phyloP scores from a whole-genome alignment of 30 jellyfish, hydroid and myxozoan species.

The Clytia hemisphaerica region DNA sequence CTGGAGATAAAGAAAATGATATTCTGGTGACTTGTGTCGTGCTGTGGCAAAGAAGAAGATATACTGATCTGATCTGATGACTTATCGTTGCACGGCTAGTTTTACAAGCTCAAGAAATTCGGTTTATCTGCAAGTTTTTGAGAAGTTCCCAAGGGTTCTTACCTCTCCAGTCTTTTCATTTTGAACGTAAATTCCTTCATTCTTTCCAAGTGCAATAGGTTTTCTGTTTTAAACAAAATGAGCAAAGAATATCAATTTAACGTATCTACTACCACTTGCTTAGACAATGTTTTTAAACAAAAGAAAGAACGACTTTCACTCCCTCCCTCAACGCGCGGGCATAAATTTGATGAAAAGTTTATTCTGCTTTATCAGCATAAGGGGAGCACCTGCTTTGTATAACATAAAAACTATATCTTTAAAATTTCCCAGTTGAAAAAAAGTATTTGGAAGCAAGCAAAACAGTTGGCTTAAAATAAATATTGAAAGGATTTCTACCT shows the following conservation, averaged over 20 bases:
- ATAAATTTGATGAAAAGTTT: not conserved
- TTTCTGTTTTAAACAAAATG: conserved; percentile 34
- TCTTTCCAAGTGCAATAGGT: conserved; percentile 80
- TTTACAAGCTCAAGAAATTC: not conserved
- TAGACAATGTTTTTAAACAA: not conserved
- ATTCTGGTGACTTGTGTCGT: not conserved
- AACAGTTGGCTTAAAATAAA: no score
- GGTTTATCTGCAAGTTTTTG: not conserved
- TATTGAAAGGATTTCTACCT: conserved; percentile 64
- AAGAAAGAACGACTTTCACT: not conserved
- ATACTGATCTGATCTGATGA: not conserved
- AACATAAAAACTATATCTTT: no score
- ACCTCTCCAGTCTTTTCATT: conserved; percentile 78
- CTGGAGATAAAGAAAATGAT: conserved; percentile 7
- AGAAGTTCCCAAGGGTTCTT: not conserved
- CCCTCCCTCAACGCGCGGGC: not conserved
- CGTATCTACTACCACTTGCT: no score
- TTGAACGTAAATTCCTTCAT: conserved; percentile 83
- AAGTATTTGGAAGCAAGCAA: no score
- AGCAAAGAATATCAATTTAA: no score
- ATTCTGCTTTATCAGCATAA: not conserved
- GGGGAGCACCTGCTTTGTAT: not conserved
- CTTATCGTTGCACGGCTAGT: not conserved
- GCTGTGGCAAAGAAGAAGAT: not conserved
- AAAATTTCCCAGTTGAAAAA: no score